Base-by-base conservation (phyloP, 2,113 vertebrate species). In the Ictalurus furcatus region DNA sequence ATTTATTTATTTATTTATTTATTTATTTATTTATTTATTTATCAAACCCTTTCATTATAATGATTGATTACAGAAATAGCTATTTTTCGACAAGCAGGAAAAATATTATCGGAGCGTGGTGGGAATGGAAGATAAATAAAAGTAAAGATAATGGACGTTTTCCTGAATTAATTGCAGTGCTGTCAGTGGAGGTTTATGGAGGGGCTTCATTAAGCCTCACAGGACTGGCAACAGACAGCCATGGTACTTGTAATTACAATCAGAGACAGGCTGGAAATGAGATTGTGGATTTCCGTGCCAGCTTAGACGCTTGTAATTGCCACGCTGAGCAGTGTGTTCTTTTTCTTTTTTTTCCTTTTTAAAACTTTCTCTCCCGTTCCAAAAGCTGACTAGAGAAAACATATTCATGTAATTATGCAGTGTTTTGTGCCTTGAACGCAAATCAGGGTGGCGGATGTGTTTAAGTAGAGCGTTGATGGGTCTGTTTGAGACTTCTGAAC, bases 271-370 rank as follows among this genome's bases (percentile, higher is more conserved):
- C 93, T 93, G 94, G 92, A 94, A 93, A 95, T 93, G 74, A 93
- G 93, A 94, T 94, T 94, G 91, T 91, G 92, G 90, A 92, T 94
- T 93, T 94, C 90, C 90, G 92, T 91, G 87, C 92, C 89, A 93
- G 93, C 89, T 92, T 88, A 92, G 69, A 91, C 90, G 37, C 74
- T 83, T 86, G 83, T 90, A 90, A 90, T 90, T 87, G 91, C 89
- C 48, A 69, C 37, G 28, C 76, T 28, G 63, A 94, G 93, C 94
- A 90, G 59, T 30, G 21, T 83, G 23, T 37, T 23, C 56, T 83
- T 92, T 93, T 52, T 52, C 48, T 52, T 91, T 92, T 89, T 90
- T 90, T 69, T 92, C 86, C 88, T 90, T 79, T 88, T 92, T 85
- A 90, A 87, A 89, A 89, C 69, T 85, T 78, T 85, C 67, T 65